Evolutionary conservation across 2,113 vertebrate species (phyloP), one percentile per base, ranked within the genome.

Genomic region (Clarias magur): DNA sequence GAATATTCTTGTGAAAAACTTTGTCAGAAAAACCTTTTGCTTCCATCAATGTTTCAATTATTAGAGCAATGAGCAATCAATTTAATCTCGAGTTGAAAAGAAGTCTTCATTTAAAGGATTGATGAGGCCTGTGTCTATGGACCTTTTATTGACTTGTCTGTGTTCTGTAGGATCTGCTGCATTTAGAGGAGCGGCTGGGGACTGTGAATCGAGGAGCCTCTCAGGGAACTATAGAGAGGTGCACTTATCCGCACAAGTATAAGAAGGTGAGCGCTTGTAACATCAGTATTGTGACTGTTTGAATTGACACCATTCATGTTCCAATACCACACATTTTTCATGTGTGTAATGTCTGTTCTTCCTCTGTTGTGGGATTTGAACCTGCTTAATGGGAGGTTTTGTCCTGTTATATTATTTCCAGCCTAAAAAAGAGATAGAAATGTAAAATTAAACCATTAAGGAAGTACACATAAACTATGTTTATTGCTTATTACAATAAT

Each of bases 161-260:
- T 85, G 23, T 63, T 84, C 84, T 70, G 56, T 89, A 99, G 98
- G 98, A 99, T 93, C 94, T 99, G 92, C 98, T 99, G 95, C 98
- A 99, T 93, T 95, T 99, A 94, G 98, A 99, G 94, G 98, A 99
- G 90, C 94, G 98, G 90, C 92, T 99, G 95, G 98, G 98, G 92
- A 99, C 99, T 80, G 98, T 99, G 92, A 99, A 99, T 94, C 96
- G 98, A 91, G 98, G 98, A 91, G 98, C 98, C 91, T 99, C 98
- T 93, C 98, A 99, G 96, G 98, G 97, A 93, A 99, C 98, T 93
- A 99, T 99, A 95, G 98, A 99, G 96, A 97, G 98, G 95, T 99
- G 98, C 95, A 99, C 98, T 88, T 99, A 99, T 86, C 98, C 98
- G 92, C 98, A 99, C 95, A 99, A 99, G 92, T 99, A 99, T 91